These are phyloP conservation scores for Temnothorax nylanderi DNA, from an alignment of 1,140 invertebrate genomes.

Conservation along the genomic window DNA sequence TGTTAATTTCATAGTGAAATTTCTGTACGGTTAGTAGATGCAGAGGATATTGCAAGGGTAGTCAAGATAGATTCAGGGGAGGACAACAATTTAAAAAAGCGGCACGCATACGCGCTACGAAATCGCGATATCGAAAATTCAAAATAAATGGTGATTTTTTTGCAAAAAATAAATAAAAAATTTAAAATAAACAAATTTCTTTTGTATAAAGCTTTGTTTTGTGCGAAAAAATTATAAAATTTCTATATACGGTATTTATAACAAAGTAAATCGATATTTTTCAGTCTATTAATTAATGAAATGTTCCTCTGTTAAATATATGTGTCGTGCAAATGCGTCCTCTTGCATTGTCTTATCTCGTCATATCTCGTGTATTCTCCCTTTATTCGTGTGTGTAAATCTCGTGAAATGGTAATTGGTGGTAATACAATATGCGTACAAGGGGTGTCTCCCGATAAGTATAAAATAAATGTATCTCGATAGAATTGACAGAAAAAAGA, in stretches of 20 bases:
- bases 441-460: not conserved
- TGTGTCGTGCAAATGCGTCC: not conserved
- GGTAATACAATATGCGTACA: not conserved
- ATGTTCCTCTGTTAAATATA: not conserved
- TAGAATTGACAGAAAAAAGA: too few relatives aligned
- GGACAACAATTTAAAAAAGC: not conserved
- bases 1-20: conserved; percentile 92
- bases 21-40: conserved; percentile 90
- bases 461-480: not conserved
- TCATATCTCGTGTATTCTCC: not conserved
- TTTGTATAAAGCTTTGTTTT: not conserved
- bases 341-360: conserved; percentile 1
- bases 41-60: conserved; percentile 13
- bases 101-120: not conserved
- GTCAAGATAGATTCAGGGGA: not conserved
- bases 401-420: not conserved
- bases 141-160: not conserved
- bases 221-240: not conserved
- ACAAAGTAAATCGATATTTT: not conserved
- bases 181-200: not conserved
- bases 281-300: conserved; percentile 6
- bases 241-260: not conserved
- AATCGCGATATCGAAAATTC: not conserved
- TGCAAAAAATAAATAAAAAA: not conserved
- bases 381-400: not conserved